Percentiles rank a stretch among this genome's conserved stretches.
These are phyloP conservation scores for Myotis vivesi DNA, from an alignment of 2,797 vertebrate species.

Conservation along the genomic window DNA sequence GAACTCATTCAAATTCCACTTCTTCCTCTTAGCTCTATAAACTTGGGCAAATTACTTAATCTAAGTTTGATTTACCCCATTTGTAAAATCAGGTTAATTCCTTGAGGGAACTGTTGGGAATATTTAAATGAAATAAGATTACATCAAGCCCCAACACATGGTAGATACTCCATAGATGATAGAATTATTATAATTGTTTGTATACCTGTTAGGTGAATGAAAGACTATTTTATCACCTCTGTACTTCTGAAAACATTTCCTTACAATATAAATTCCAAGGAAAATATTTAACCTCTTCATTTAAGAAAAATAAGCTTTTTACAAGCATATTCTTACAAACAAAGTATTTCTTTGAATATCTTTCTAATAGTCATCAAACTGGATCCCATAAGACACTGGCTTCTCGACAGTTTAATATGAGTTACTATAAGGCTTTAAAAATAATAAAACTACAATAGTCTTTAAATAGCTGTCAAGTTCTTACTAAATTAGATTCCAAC, in stretches of 20 bases:
- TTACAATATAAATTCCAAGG: neutral
- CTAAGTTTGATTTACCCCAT: neutral
- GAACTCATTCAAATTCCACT: neutral
- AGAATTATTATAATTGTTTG: neutral
- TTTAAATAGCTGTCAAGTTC: constrained; percentile 49
- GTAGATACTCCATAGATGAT: neutral
- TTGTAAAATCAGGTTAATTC: neutral
- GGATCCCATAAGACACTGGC: constrained; percentile 8
- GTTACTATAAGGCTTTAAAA: constrained; percentile 44
- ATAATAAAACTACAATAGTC: constrained; percentile 39
- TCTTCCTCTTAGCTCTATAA: neutral
- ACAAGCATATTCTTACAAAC: neutral
- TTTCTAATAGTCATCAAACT: constrained; percentile 26
- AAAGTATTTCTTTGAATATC: constrained; percentile 27
- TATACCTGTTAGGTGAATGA: neutral
- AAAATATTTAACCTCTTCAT: neutral
- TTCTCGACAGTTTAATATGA: constrained; percentile 51
- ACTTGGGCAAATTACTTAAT: neutral
- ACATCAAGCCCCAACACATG: neutral
- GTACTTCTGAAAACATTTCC: constrained; percentile 8
- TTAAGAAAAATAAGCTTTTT: constrained; percentile 48
- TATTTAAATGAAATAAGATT: constrained; percentile 16
- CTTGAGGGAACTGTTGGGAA: neutral
- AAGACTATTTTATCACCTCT: neutral
- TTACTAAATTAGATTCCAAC: constrained; percentile 46